These are phyloP conservation scores for Labeo rohita DNA, from an alignment of 2,113 vertebrate genomes.

Conservation along the genomic window DNA sequence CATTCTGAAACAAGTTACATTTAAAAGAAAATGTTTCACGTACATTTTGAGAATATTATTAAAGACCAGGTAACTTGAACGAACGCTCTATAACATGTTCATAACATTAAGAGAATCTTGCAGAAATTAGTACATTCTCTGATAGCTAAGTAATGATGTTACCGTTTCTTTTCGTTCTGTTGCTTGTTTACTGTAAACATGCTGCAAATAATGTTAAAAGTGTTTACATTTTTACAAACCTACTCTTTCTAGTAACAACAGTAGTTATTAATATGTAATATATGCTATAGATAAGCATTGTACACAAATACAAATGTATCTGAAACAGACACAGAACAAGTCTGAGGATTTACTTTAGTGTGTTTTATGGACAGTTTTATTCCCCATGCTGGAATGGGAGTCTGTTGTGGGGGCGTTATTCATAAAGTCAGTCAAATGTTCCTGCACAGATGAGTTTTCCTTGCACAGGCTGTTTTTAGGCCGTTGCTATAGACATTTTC, in stretches of 20 bases:
- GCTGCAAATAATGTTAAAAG: too few relatives aligned
- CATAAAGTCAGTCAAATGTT: not conserved
- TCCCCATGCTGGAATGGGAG: not conserved
- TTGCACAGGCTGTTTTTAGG: slow-evolving; percentile 28
- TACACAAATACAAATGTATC: not conserved
- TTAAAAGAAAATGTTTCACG: too few relatives aligned
- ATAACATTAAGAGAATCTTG: too few relatives aligned
- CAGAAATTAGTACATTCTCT: too few relatives aligned
- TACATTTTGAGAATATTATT: too few relatives aligned
- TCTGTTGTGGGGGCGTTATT: not conserved
- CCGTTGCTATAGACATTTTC: slow-evolving; percentile 65
- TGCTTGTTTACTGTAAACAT: not conserved
- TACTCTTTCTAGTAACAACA: not conserved
- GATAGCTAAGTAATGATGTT: not conserved
- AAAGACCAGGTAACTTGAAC: too few relatives aligned
- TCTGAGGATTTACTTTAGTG: not conserved
- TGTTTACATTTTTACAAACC: not conserved
- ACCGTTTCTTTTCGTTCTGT: not conserved
- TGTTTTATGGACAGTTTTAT: not conserved
- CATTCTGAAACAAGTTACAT: not conserved
- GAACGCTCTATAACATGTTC: too few relatives aligned
- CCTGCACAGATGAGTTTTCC: slow-evolving; percentile 4
- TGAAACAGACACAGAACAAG: not conserved
- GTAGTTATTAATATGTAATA: not conserved
- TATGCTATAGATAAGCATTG: not conserved